phyloP scores from a whole-genome alignment of 2,113 vertebrate species.

The Panurus biarmicus region DNA sequence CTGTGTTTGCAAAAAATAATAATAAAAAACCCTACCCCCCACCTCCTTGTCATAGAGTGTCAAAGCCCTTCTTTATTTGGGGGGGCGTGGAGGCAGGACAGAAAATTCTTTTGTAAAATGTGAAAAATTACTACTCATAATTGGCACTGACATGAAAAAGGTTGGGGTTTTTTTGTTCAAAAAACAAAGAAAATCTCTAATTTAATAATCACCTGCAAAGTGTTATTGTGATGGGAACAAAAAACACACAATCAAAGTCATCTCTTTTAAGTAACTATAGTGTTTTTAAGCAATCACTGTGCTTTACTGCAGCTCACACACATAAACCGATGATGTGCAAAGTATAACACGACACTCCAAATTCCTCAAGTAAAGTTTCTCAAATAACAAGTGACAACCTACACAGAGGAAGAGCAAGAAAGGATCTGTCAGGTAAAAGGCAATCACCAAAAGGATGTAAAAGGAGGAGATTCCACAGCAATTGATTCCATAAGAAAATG shows the following conservation, averaged over 20 bases:
- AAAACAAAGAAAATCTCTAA: conserved; percentile 97
- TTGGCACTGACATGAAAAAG: conserved; percentile 92
- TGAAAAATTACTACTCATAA: conserved; percentile 89
- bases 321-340: conserved; percentile 55
- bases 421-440: conserved; percentile 18
- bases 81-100: conserved; percentile 77
- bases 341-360: conserved; percentile 47
- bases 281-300: conserved; percentile 71
- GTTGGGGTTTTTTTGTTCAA: conserved; percentile 77
- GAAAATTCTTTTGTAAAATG: conserved; percentile 83
- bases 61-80: conserved; percentile 85
- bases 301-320: conserved; percentile 50
- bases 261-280: conserved; percentile 73
- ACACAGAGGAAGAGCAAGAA: conserved; percentile 37
- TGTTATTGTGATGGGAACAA: conserved; percentile 88
- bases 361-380: conserved; percentile 67
- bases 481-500: background rate
- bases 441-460: conserved; percentile 43
- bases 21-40: conserved; percentile 69
- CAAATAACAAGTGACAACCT: conserved; percentile 59
- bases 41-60: conserved; percentile 90
- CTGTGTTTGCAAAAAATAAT: conserved; percentile 86
- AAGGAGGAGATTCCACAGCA: conserved; percentile 2
- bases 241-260: conserved; percentile 86
- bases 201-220: conserved; percentile 98